Base-by-base conservation (phyloP, 2,113 vertebrate species). In the Grus americana region DNA sequence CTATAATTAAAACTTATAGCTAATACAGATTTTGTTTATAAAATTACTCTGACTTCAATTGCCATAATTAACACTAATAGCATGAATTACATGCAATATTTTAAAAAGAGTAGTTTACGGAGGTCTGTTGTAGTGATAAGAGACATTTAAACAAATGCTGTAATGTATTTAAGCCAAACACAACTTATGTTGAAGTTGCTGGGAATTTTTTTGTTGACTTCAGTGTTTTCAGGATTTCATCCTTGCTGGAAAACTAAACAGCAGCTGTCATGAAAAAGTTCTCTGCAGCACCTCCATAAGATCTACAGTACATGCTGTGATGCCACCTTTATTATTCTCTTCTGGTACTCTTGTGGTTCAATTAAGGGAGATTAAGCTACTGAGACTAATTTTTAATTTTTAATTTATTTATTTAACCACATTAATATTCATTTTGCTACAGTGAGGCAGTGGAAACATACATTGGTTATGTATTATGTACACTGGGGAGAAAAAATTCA, bases 1-100 rank as follows among this genome's bases (percentile, higher is more conserved):
- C 18, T 93, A 15, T 68, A 82, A 90, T 94, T 95, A 91, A 90
- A 94, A 72, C 22, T 73, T 90, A 44, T 0, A 63, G 30, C 49
- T 79, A 73, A 70, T 76, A 88, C 14, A 72, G 27, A 40, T 92
- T 86, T 95, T 92, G 54, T 92, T 92, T 84, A 62, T 52, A 72
- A 91, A 84, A 92, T 84, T 78, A 62, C 11, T 36, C 9, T 92
- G 82, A 79, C 79, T 23, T 79, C 86, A 90, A 54, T 72, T 88
- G 34, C 34, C 10, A 2, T 86, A 90, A 70, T 95, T 86, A 95
- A 86, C 40, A 47, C 26, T 85, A 72, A 36, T 34, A 65, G 30
- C 14, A 38, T 82, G 23, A 92, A 72, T 57, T 90, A 44, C 15
- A 10, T 38, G 2, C 0, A 3, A 8, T 83, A 26, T 54, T 86